Evolutionary conservation across 2,888 invertebrate species (phyloP), one percentile per base, ranked within the genome.

Genomic region (Scaptomyza cyrtandrae): DNA sequence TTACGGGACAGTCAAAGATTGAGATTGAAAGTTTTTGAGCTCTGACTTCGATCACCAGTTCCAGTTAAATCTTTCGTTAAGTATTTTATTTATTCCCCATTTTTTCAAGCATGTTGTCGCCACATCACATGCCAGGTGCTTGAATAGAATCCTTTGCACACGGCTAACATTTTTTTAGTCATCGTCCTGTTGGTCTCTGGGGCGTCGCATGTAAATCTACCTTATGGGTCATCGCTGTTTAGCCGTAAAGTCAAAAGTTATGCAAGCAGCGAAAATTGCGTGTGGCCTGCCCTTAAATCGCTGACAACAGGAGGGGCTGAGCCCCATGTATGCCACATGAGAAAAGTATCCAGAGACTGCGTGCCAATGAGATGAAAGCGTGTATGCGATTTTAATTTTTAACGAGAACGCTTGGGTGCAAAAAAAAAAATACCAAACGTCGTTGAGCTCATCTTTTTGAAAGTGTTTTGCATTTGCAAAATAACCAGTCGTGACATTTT

Each of bases 331-430:
- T 16, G 41, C 41, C 41, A 41, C 41, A 16, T 16, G 41, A 41
- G 41, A 41, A 41, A n/a, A 10, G 50, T 24, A n/a, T n/a, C 2
- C 6, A 19, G 48, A 37, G 19, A 49, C 43, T 50, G 64, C 39
- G 56, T 59, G 53, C 37, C 57, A 53, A 45, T 48, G 64, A 59
- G 57, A 52, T 57, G 44, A 35, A 62, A 64, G 71, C 72, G 69
- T 52, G 67, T 77, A n/a, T 58, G 71, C 64, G 81, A 73, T 76
- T 82, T 88, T 73, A 89, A 88, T 85, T 87, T 89, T 88, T 86
- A 88, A 86, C 79, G 58, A 85, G 70, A 52, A 49, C 1, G 29
- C 33, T 35, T 46, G 60, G 11, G 67, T 60, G 66, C 1, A 33
- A 13, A 35, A 37, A 33, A 33, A 13, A 35, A 37, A 37, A 37